Conservation (phyloP, 2,888 invertebrate species). For the Heliconius erato region DNA sequence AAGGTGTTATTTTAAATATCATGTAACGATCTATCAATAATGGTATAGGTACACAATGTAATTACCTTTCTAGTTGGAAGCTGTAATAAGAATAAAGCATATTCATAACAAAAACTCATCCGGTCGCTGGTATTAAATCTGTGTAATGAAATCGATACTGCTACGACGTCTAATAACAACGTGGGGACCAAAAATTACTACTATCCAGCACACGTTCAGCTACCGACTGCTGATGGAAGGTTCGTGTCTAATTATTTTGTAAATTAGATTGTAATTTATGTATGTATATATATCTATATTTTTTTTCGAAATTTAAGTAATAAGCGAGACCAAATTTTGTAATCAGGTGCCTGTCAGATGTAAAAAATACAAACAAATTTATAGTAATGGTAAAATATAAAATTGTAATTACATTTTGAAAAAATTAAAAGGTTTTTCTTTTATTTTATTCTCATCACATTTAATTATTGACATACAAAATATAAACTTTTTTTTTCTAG, state of each 20-base stretch:
- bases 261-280: conserved; percentile 36
- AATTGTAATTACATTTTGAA: neutral
- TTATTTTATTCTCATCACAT: neutral
- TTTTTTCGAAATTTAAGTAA: neutral
- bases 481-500: too few species aligned
- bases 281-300: neutral
- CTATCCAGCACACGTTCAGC: conserved; percentile 62
- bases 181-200: conserved; percentile 72
- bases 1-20: conserved; percentile 33
- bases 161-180: conserved; percentile 67
- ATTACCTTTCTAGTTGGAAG: conserved; percentile 72
- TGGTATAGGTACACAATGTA: conserved; percentile 62
- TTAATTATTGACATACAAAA: too few species aligned
- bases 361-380: neutral
- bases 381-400: too few species aligned
- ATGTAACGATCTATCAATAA: conserved; percentile 38
- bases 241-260: conserved; percentile 32
- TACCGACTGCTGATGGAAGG: conserved; percentile 57
- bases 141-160: conserved; percentile 81
- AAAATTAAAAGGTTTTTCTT: neutral
- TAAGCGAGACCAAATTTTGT: neutral
- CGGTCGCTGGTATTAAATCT: conserved; percentile 73
- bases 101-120: conserved; percentile 72
- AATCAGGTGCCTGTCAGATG: neutral
- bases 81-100: conserved; percentile 66